These are phyloP conservation scores for Hapalemur alaotrensis DNA, from an alignment of 2,797 vertebrate species.

Conservation along the genomic window DNA sequence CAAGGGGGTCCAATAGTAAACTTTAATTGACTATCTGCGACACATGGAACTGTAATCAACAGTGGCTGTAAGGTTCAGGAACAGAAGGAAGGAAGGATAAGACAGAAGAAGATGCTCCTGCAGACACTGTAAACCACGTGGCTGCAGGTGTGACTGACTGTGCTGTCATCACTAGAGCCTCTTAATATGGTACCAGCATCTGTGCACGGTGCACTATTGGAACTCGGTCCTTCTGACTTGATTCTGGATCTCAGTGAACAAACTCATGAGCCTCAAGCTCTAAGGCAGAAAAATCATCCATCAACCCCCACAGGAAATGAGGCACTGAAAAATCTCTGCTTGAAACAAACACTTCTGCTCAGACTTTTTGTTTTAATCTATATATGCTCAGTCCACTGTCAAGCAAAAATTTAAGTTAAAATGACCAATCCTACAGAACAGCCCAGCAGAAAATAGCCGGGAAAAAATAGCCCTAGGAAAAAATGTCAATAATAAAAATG, in stretches of 20 bases:
- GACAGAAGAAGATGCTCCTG: background rate
- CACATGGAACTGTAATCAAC: background rate
- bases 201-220: background rate
- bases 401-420: background rate
- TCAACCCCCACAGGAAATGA: background rate
- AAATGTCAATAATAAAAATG: conserved; percentile 61
- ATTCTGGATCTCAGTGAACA: background rate
- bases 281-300: background rate
- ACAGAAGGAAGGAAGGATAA: background rate
- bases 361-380: background rate
- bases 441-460: too few species aligned
- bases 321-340: background rate
- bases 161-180: background rate
- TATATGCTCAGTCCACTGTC: background rate
- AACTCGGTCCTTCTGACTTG: background rate
- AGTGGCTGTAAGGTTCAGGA: background rate
- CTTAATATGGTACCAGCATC: background rate
- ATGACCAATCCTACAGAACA: background rate
- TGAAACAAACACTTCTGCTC: background rate
- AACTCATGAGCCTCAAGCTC: background rate
- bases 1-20: background rate
- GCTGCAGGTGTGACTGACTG: background rate
- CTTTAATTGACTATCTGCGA: background rate
- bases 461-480: too few species aligned
- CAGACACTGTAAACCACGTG: accelerated